Percentiles rank a stretch among this genome's conserved stretches.
Conservation (phyloP, 2,113 vertebrate genomes). For the Phyllostomus discolor region DNA sequence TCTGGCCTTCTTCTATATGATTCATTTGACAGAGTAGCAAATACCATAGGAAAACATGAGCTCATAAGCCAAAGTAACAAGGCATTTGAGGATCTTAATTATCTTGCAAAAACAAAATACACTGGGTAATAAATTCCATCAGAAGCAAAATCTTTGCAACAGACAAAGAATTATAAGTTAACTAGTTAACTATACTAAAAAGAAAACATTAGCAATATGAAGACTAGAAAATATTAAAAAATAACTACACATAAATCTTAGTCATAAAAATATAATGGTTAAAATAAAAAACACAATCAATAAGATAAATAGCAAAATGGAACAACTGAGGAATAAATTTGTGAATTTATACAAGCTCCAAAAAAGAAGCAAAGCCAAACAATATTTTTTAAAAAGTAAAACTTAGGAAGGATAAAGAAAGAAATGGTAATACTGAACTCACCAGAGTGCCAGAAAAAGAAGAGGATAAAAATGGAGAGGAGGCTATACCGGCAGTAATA, state of each 20-base stretch:
- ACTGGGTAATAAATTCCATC: not conserved
- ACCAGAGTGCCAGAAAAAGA: not conserved
- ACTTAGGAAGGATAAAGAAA: not conserved
- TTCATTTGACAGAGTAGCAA: not conserved
- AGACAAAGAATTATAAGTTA: not conserved
- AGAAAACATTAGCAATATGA: not conserved
- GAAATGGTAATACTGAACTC: not conserved
- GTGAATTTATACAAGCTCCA: not conserved
- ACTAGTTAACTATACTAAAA: not conserved
- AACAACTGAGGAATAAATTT: not conserved
- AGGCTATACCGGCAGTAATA: not conserved
- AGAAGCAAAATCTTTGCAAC: not conserved
- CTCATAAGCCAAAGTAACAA: not conserved
- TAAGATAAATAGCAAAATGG: not conserved
- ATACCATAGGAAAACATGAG: not conserved
- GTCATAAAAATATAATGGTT: not conserved
- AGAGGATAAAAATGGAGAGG: not conserved
- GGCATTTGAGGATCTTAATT: not conserved
- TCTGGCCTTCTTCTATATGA: not conserved
- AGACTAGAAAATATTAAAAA: not conserved
- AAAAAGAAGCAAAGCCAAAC: not conserved
- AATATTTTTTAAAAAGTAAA: not conserved
- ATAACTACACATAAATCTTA: not conserved
- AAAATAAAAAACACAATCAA: not conserved
- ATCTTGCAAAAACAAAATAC: not conserved